Base-by-base conservation (phyloP, 1,140 invertebrate genomes). In the Drosophila nebulosa region DNA sequence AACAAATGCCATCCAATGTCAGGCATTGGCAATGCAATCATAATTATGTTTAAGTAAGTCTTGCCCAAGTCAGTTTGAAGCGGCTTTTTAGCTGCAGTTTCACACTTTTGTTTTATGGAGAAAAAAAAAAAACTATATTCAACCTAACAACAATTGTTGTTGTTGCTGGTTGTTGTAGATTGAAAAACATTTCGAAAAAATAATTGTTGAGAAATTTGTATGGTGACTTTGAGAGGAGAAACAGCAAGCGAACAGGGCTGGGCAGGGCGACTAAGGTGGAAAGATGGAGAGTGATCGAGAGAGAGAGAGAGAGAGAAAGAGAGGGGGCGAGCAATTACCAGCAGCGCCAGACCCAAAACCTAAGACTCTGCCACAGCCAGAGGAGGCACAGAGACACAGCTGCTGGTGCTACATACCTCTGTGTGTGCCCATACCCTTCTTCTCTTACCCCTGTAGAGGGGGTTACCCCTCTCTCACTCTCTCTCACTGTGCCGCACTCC, bases 141-240 rank as follows among this genome's bases (percentile, higher is more conserved):
- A 42, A 18, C 5, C 39, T 18, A 42, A 42, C 39, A 42, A 42
- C 39, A 42, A 42, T 46, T 46, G 39, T 46, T 32, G 18, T 58
- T 27, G 39, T 42, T 39, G 3, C 1, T 42, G 39, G n/a, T 18
- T 18, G 12, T 10, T 72, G 64, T 70, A 62, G 67, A 86, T 85
- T n/a, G 30, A 55, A 1, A 39, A 10, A 52, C 32, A n/a, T n/a
- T 85, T 81, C 78, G n/a, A 74, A 78, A 46, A 85, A 85, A 81
- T 85, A 85, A 86, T 86, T 86, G 81, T 85, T 85, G 81, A 86
- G 81, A 85, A 85, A 85, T 85, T 81, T 78, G 69, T 86, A 59
- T 80, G 80, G 64, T 64, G 22, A 10, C n/a, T 16, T 57, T 1
- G 56, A 42, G n/a, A 51, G 14, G 32, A 56, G 2, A 42, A 9